Percentiles rank a stretch among this genome's conserved stretches.
These are phyloP conservation scores for Apostichopus parvimensis DNA, from an alignment of 35 echinoderm and acorn worm genomes.

Conservation along the genomic window DNA sequence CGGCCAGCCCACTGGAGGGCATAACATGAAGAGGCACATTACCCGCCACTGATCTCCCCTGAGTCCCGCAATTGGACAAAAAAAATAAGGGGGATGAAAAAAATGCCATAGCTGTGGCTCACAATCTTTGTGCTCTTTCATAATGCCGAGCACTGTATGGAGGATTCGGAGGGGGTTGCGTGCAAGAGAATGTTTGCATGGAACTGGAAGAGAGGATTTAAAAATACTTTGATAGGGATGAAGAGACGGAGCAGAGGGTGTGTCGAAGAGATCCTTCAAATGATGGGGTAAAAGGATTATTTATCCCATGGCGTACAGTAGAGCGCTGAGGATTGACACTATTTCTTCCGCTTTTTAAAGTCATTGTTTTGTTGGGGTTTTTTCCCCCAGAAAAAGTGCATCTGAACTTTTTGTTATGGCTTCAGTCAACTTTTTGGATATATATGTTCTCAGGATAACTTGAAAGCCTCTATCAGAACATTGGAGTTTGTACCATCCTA, in stretches of 20 bases:
- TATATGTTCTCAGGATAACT: too few relatives aligned
- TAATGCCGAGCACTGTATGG: not conserved
- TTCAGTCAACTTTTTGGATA: too few relatives aligned
- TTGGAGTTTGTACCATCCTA: too few relatives aligned
- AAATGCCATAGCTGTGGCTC: conserved; percentile 3
- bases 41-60: conserved; percentile 19
- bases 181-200: conserved; percentile 8
- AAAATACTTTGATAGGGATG: not conserved
- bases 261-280: not conserved
- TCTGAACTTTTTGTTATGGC: not conserved
- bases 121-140: not conserved
- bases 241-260: not conserved
- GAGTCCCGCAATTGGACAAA: conserved; percentile 45
- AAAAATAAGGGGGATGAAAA: too few relatives aligned
- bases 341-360: too few relatives aligned
- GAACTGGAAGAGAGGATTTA: not conserved
- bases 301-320: not conserved
- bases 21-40: conserved; percentile 32
- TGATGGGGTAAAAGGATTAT: not conserved
- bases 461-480: too few relatives aligned
- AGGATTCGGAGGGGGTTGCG: not conserved
- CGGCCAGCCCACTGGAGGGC: conserved; percentile 41
- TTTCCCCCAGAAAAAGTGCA: not conserved
- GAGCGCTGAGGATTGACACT: not conserved
- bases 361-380: too few relatives aligned